Conservation (phyloP, 2,113 vertebrate species). For the Pholis gunnellus region DNA sequence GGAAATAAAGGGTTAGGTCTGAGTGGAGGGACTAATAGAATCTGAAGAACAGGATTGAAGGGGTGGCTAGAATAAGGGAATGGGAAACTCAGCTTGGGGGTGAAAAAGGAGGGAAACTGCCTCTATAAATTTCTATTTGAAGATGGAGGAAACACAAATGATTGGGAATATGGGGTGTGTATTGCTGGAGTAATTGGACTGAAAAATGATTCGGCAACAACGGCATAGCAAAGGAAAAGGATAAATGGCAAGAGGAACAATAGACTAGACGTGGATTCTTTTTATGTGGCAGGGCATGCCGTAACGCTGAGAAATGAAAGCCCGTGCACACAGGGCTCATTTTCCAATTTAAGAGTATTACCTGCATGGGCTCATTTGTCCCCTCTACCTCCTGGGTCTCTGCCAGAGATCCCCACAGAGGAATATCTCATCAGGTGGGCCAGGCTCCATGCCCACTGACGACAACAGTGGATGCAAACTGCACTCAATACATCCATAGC, state of each 20-base stretch:
- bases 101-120: neutral
- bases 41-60: slow-evolving; percentile 9
- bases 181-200: neutral
- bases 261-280: neutral
- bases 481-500: slow-evolving; percentile 1
- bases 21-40: slow-evolving; percentile 17
- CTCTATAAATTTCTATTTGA: slow-evolving; percentile 9
- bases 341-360: slow-evolving; percentile 39
- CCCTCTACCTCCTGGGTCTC: slow-evolving; percentile 11
- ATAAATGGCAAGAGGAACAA: neutral
- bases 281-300: neutral
- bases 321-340: neutral
- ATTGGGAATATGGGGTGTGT: neutral
- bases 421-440: slow-evolving; percentile 42
- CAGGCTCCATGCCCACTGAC: neutral
- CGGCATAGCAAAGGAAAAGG: neutral
- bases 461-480: slow-evolving; percentile 12
- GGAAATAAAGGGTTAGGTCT: slow-evolving; percentile 18
- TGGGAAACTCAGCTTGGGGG: neutral
- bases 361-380: slow-evolving; percentile 28
- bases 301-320: neutral
- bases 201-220: slow-evolving; percentile 3
- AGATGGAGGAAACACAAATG: neutral
- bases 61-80: neutral
- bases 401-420: slow-evolving; percentile 28